A percentile compares a stretch with the other conserved stretches of the same genome.
Evolutionary conservation across 2,113 vertebrate genomes (phyloP).

Genomic region (Lagopus leucura): DNA sequence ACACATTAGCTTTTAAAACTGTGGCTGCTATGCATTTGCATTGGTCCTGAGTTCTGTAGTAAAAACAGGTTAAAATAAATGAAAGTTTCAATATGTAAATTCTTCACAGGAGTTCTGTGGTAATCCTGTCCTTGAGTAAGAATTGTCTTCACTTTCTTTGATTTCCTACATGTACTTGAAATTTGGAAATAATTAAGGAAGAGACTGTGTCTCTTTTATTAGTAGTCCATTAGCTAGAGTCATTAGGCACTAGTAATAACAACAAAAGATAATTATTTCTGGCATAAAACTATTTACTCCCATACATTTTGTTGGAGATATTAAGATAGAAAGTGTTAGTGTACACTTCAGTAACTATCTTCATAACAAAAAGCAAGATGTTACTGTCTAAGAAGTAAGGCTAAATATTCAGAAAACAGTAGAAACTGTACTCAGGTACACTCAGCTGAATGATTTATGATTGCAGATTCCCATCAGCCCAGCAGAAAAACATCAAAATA

Average conservation of each 20-base stretch:
- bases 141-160: neutral
- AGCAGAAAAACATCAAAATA: slow-evolving; percentile 76
- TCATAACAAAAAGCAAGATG: neutral
- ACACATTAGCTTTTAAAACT: neutral
- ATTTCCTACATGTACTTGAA: neutral
- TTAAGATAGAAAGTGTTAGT: neutral
- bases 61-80: neutral
- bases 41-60: neutral
- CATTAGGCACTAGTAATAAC: neutral
- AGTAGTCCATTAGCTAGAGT: neutral
- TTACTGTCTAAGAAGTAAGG: slow-evolving; percentile 50
- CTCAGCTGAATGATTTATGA: slow-evolving; percentile 73
- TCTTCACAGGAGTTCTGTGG: neutral
- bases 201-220: neutral
- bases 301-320: neutral
- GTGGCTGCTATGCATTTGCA: neutral
- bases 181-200: neutral
- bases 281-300: slow-evolving; percentile 3
- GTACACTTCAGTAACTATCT: slow-evolving; percentile 19
- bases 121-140: neutral
- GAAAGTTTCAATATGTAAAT: neutral
- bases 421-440: slow-evolving; percentile 69
- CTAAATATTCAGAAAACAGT: slow-evolving; percentile 64
- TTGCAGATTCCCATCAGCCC: slow-evolving; percentile 69
- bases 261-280: neutral